Conservation (phyloP, 2,113 vertebrate genomes). For the Nycticryphes semicollaris region DNA sequence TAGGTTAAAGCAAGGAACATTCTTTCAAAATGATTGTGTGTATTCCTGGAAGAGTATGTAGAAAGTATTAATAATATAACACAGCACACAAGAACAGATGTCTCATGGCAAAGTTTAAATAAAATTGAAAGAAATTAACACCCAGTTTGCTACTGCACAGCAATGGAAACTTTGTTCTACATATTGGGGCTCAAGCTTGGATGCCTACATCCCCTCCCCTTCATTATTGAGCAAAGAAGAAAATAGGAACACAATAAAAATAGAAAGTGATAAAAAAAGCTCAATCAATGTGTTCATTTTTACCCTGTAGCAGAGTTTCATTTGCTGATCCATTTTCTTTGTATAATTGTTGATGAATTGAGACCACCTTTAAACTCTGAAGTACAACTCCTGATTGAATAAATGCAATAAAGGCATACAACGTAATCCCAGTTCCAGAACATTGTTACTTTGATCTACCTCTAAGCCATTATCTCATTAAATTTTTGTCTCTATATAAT, state of each 20-base stretch:
- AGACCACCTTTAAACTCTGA: slow-evolving; percentile 22
- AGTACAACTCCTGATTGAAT: neutral
- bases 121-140: slow-evolving; percentile 68
- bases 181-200: slow-evolving; percentile 6
- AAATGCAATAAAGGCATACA: neutral
- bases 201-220: slow-evolving; percentile 22
- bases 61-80: slow-evolving; percentile 50
- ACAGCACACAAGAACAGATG: slow-evolving; percentile 67
- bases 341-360: neutral
- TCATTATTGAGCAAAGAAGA: slow-evolving; percentile 67
- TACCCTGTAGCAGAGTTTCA: neutral
- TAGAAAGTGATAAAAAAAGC: slow-evolving; percentile 56
- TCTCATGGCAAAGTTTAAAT: slow-evolving; percentile 69
- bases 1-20: neutral
- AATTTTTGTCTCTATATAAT: neutral
- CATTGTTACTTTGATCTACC: neutral
- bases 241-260: slow-evolving; percentile 62
- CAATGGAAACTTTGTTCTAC: slow-evolving; percentile 61
- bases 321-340: neutral
- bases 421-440: neutral
- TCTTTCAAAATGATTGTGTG: neutral
- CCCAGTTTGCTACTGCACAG: slow-evolving; percentile 46
- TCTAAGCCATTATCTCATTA: neutral
- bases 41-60: neutral
- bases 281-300: neutral